Evolutionary conservation across 2,888 invertebrate genomes (phyloP).

Genomic region (Dromius quadrimaculatus): DNA sequence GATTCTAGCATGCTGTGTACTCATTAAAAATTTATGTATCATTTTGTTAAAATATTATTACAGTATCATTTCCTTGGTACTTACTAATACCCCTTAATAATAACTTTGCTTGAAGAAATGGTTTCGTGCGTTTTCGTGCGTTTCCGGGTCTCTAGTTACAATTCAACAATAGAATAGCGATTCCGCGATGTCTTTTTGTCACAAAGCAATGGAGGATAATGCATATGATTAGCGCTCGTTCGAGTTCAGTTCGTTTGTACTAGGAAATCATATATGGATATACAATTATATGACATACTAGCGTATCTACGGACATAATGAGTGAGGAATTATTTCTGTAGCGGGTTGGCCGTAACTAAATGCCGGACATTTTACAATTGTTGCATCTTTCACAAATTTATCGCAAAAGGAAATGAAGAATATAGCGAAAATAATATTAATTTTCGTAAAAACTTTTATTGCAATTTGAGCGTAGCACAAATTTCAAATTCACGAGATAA

Average conservation of each 20-base stretch:
- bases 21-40: conserved; percentile 30
- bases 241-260: conserved; percentile 44
- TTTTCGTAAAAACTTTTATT: too few species aligned
- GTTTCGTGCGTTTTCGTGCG: conserved; percentile 22
- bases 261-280: conserved; percentile 44
- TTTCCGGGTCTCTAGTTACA: conserved; percentile 24
- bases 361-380: conserved; percentile 21
- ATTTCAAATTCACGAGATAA: too few species aligned
- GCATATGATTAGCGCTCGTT: conserved; percentile 45
- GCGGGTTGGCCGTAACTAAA: conserved; percentile 20
- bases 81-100: conserved; percentile 17
- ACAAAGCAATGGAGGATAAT: conserved; percentile 22
- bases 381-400: too few species aligned
- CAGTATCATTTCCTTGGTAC: conserved; percentile 21
- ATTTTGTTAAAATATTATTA: conserved; percentile 27
- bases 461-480: too few species aligned
- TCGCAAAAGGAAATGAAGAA: too few species aligned
- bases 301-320: conserved; percentile 40
- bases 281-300: conserved; percentile 48
- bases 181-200: conserved; percentile 35
- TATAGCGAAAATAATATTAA: too few species aligned
- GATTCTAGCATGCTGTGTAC: conserved; percentile 6
- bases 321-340: conserved; percentile 1
- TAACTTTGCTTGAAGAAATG: conserved; percentile 1
- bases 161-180: conserved; percentile 23